Conservation (phyloP, 2,888 invertebrate species). For the Oligia latruncula region DNA sequence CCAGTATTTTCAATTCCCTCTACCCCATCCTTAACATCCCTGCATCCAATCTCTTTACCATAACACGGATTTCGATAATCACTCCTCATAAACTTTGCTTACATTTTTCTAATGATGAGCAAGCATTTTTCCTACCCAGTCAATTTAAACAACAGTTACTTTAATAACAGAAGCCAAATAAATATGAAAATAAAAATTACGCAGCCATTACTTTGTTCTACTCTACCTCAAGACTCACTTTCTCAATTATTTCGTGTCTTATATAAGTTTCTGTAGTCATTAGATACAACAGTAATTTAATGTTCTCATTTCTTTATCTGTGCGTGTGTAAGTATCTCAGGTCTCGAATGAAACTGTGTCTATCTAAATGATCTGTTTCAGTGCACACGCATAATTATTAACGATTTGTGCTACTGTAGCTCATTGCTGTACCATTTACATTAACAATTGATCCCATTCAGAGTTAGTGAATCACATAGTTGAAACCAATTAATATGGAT, state of each 20-base stretch:
- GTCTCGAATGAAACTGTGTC: constrained; percentile 61
- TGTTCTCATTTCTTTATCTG: constrained; percentile 46
- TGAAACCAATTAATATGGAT: constrained; percentile 42
- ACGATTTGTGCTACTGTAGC: constrained; percentile 49
- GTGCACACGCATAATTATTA: constrained; percentile 48
- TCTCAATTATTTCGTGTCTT: constrained; percentile 52
- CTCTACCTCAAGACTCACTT: constrained; percentile 52
- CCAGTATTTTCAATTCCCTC: background rate
- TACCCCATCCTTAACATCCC: background rate
- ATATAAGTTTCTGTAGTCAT: constrained; percentile 52
- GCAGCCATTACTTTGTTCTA: constrained; percentile 39
- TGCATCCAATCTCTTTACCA: background rate
- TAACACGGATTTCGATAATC: constrained; percentile 21
- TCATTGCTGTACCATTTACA: constrained; percentile 51
- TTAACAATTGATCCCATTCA: constrained; percentile 52
- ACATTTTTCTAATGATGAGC: constrained; percentile 16
- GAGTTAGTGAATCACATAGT: constrained; percentile 57
- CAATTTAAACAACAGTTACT: constrained; percentile 53
- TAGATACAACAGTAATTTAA: constrained; percentile 42
- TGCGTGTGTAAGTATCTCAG: constrained; percentile 58
- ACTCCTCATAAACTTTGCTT: constrained; percentile 7
- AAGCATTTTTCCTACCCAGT: constrained; percentile 10
- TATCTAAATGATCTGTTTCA: constrained; percentile 60
- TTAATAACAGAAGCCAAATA: constrained; percentile 45
- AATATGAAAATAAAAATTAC: constrained; percentile 45